These are phyloP conservation scores for Cantharis lateralis DNA, from an alignment of 2,888 invertebrate genomes.

Conservation along the genomic window DNA sequence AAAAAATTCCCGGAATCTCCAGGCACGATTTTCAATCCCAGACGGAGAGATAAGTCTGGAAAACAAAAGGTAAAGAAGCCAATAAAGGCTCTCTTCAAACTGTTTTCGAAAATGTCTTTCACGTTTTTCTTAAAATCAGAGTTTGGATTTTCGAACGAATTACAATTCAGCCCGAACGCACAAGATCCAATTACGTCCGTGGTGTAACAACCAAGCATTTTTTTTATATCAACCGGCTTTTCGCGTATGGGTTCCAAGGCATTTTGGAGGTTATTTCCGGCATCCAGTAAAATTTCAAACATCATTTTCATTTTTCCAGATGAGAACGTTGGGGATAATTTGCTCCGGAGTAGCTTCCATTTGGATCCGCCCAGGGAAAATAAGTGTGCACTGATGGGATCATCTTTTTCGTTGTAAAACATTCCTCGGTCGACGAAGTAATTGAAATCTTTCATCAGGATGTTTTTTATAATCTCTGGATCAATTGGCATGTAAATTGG, in stretches of 20 bases:
- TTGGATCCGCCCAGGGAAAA: conserved; percentile 59
- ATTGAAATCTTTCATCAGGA: conserved; percentile 62
- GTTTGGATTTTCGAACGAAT: conserved; percentile 52
- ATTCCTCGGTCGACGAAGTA: conserved; percentile 65
- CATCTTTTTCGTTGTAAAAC: conserved; percentile 60
- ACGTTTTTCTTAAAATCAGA: conserved; percentile 43
- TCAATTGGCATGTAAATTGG: conserved; percentile 9
- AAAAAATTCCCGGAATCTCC: neutral
- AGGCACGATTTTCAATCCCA: neutral
- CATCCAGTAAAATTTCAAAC: conserved; percentile 36
- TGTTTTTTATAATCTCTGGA: conserved; percentile 37
- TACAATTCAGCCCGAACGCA: conserved; percentile 62
- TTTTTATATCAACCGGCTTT: conserved; percentile 47
- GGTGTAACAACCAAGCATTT: conserved; percentile 59
- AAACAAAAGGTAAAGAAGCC: neutral
- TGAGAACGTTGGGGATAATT: neutral
- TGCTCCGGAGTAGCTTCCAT: conserved; percentile 65
- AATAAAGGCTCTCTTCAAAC: neutral
- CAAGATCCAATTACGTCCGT: conserved; percentile 63
- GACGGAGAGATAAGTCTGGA: neutral
- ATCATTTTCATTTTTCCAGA: conserved; percentile 50
- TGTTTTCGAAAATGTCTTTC: conserved; percentile 1
- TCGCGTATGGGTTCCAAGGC: conserved; percentile 40
- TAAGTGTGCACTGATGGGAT: conserved; percentile 62
- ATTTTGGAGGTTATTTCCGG: neutral